These are phyloP conservation scores for Pluvianellus socialis DNA, from an alignment of 2,113 vertebrate species.

Conservation along the genomic window DNA sequence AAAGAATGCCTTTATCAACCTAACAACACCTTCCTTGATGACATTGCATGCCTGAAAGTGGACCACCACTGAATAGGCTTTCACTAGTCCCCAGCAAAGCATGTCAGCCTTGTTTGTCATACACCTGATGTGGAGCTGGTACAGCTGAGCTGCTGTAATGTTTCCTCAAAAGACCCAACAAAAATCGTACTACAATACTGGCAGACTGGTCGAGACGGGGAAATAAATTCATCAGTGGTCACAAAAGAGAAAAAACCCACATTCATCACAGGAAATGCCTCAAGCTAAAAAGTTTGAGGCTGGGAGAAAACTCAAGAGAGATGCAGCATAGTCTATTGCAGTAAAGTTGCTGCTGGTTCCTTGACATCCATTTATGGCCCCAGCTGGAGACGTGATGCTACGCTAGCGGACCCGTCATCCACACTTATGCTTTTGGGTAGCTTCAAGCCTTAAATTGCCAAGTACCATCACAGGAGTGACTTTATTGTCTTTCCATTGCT, in stretches of 20 bases:
- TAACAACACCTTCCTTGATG: not conserved
- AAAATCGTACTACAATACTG: not conserved
- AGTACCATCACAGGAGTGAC: not conserved
- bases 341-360: not conserved
- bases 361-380: not conserved
- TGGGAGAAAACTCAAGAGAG: not conserved
- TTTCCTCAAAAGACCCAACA: not conserved
- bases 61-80: not conserved
- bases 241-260: not conserved
- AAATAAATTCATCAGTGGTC: not conserved
- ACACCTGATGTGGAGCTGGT: not conserved
- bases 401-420: accelerated
- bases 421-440: not conserved
- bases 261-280: not conserved
- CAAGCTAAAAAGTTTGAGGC: not conserved
- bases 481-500: not conserved
- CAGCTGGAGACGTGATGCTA: not conserved
- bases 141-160: not conserved
- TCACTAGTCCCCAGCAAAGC: not conserved
- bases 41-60: not conserved
- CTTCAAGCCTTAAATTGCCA: not conserved
- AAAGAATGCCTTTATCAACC: not conserved
- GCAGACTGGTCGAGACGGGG: not conserved
- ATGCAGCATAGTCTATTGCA: not conserved
- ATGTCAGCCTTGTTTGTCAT: not conserved